These are phyloP conservation scores for Apteryx mantelli DNA, from an alignment of 2,113 vertebrate species.

Conservation along the genomic window DNA sequence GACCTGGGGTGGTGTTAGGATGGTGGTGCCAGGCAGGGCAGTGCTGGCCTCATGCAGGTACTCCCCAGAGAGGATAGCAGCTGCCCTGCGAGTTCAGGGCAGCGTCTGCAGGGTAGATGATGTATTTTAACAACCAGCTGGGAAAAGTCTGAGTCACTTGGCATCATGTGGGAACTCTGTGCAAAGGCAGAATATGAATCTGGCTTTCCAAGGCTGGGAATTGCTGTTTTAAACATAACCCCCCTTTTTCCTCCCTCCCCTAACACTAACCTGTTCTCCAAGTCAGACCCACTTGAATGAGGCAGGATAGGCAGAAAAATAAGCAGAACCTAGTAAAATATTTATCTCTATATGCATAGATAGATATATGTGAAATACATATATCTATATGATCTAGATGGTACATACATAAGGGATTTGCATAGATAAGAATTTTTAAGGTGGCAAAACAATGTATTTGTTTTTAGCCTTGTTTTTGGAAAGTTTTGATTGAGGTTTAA, in stretches of 20 bases:
- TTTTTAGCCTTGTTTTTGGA: not conserved
- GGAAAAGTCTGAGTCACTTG: not conserved
- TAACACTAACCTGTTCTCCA: not conserved
- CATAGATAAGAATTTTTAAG: not conserved
- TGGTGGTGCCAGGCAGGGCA: not conserved
- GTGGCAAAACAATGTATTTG: not conserved
- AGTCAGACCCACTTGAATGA: not conserved
- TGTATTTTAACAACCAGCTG: not conserved
- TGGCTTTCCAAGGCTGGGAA: not conserved
- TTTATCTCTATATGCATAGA: not conserved
- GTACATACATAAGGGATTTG: not conserved
- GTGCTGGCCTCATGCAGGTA: not conserved
- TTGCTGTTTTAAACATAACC: not conserved
- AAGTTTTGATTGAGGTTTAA: not conserved
- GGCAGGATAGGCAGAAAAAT: not conserved
- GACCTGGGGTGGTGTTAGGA: not conserved
- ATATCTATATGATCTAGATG: not conserved
- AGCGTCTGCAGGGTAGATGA: not conserved
- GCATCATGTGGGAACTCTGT: not conserved
- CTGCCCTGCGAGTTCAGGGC: not conserved
- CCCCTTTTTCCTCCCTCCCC: not conserved
- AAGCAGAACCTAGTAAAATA: not conserved
- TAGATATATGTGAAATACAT: not conserved
- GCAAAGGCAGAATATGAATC: not conserved
- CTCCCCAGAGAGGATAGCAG: not conserved